Conservation (phyloP, 1,140 invertebrate genomes). For the Tribolium castaneum region DNA sequence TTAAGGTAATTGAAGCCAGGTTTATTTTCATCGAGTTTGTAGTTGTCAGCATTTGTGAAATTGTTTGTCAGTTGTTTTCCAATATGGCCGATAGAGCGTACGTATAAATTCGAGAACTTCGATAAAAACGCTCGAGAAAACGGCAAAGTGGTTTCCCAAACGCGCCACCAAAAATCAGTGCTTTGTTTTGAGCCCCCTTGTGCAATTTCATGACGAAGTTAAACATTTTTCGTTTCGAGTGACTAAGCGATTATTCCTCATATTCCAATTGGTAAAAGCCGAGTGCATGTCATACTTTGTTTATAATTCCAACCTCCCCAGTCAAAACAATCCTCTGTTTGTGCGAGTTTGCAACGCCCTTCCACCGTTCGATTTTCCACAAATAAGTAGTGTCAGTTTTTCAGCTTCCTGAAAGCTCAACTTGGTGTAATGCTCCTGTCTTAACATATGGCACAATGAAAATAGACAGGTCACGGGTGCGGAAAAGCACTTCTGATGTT, state of each 20-base stretch:
- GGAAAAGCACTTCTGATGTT: conserved; percentile 90
- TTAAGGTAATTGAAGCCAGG: not conserved
- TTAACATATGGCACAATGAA: conserved; percentile 73
- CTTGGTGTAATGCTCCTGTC: conserved; percentile 24
- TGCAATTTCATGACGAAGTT: not conserved
- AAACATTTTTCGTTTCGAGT: not conserved
- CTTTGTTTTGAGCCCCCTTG: not conserved
- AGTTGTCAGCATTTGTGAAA: conserved; percentile 36
- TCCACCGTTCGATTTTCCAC: not conserved
- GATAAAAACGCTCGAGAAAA: not conserved
- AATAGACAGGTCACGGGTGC: conserved; percentile 86
- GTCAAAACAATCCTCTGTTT: conserved; percentile 8
- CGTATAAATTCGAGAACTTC: conserved; percentile 51
- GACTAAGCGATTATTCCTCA: conserved; percentile 42
- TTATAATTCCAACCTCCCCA: conserved; percentile 29
- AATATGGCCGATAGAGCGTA: conserved; percentile 58
- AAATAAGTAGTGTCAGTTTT: not conserved
- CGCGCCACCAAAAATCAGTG: not conserved
- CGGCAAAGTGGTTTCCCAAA: not conserved
- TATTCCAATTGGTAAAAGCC: conserved; percentile 1
- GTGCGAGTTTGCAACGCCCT: not conserved
- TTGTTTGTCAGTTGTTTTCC: conserved; percentile 57
- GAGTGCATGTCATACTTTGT: conserved; percentile 16
- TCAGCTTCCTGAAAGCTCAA: not conserved
- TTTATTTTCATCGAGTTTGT: conserved; percentile 21